Conservation (phyloP, 2,113 vertebrate species). For the Platysteira castanea region DNA sequence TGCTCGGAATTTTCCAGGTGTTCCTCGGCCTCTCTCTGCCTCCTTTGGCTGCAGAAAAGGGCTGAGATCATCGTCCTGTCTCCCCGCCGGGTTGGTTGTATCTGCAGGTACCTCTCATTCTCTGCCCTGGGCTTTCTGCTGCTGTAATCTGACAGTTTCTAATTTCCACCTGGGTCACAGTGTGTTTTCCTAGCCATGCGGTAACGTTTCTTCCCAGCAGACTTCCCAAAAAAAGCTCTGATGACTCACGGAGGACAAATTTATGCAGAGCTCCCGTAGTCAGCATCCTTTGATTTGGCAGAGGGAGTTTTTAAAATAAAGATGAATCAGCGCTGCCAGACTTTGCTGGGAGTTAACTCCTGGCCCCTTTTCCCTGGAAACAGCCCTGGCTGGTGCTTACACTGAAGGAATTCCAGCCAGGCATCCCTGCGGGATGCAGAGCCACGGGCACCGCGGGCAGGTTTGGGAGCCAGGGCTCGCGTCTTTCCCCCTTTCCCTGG, state of each 20-base stretch:
- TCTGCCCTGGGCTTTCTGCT: not conserved
- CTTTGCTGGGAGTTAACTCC: not conserved
- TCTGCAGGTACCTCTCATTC: rapidly evolving
- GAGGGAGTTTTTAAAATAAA: not conserved
- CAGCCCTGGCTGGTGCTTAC: not conserved
- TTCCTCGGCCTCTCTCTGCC: not conserved
- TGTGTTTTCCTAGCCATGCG: rapidly evolving
- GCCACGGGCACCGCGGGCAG: rapidly evolving
- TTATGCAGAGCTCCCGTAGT: not conserved
- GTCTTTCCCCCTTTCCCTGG: rapidly evolving
- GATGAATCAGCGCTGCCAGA: not conserved
- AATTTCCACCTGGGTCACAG: rapidly evolving
- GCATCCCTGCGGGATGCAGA: not conserved
- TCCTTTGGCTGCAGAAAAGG: not conserved
- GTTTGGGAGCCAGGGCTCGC: rapidly evolving
- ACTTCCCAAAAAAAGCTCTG: not conserved
- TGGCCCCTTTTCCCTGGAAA: not conserved
- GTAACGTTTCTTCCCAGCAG: not conserved
- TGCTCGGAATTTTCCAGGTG: not conserved
- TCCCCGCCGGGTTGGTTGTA: rapidly evolving
- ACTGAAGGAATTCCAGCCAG: not conserved
- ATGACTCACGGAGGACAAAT: not conserved
- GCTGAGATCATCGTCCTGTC: rapidly evolving
- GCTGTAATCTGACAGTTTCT: rapidly evolving
- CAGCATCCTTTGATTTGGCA: not conserved